Evolutionary conservation across 2,797 vertebrate species (phyloP), one percentile per base, ranked within the genome.

Genomic region (Coccyzus lansbergi): DNA sequence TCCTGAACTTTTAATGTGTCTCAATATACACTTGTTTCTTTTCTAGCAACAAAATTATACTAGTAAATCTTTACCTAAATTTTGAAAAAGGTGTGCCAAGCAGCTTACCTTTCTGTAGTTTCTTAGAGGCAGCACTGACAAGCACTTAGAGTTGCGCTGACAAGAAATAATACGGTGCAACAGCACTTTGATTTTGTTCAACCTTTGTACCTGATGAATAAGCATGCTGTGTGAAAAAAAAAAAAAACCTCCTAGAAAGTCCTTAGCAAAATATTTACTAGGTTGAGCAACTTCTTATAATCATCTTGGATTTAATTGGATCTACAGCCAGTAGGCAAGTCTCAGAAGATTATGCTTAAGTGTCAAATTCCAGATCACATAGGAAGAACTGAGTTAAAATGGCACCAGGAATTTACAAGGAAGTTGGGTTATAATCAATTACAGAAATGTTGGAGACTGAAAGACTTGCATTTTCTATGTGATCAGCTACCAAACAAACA

Each of bases 241-340:
- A 85, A 93, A 96, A 90, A 60, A 84, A 89, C 38, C n/a, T n/a
- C 10, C n/a, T 91, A 71, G 82, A 78, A 94, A 79, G 94, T 96
- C 93, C 88, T 97, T 98, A 97, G 98, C 97, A 98, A 98, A 98
- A 97, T 94, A 98, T 98, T 98, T 95, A 98, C 98, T 97, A 97
- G 95, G 96, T 92, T 96, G 85, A 94, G 93, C 94, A 96, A 96
- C 90, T 94, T 94, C 88, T 93, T 97, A 92, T 92, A 93, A 86
- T 97, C 69, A 70, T 95, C 93, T 94, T 88, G 86, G 65, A 69
- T 91, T 95, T 96, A 97, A 95, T 95, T 95, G 79, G 89, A 52
- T 92, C 69, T 83, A 6, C 81, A 96, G 69, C 87, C 97, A 96
- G 76, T 94, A 90, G 86, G 79, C 46, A 95, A 91, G 62, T 83